Percentiles rank a stretch among this genome's conserved stretches.
Conservation (phyloP, 2,113 vertebrate species). For the Spilogale gracilis region DNA sequence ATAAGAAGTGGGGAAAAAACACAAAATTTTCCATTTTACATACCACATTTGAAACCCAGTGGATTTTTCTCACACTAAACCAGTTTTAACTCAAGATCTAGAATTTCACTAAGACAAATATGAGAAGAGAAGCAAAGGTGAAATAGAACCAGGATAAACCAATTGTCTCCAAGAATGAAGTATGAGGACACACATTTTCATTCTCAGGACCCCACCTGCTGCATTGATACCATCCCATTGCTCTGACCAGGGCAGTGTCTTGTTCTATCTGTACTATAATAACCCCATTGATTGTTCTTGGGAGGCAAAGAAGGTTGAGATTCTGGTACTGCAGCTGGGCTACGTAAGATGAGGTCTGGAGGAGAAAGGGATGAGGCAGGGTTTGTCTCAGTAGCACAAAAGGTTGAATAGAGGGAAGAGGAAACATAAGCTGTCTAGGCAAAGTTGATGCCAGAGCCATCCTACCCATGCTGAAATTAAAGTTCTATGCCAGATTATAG, state of each 20-base stretch:
- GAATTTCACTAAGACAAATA: background rate
- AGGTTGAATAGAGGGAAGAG: background rate
- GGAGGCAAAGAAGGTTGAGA: background rate
- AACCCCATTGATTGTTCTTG: background rate
- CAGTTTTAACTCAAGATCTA: background rate
- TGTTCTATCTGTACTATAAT: background rate
- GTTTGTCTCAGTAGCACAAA: background rate
- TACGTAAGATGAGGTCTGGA: background rate
- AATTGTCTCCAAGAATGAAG: background rate
- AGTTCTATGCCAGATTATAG: background rate
- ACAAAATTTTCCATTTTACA: slow-evolving; percentile 34
- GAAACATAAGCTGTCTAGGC: background rate
- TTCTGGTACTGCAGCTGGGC: background rate
- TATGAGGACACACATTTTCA: background rate
- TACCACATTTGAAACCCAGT: background rate
- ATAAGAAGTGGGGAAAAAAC: background rate
- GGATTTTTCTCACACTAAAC: background rate
- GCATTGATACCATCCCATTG: background rate
- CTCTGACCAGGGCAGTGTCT: background rate
- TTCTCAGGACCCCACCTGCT: background rate
- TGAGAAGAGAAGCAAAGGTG: background rate
- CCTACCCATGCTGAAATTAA: background rate
- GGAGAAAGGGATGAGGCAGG: background rate
- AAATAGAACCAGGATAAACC: slow-evolving; percentile 1
- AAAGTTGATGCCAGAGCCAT: background rate